These are phyloP conservation scores for Bombyx huttoni DNA, from an alignment of 2,888 invertebrate species.

Conservation along the genomic window DNA sequence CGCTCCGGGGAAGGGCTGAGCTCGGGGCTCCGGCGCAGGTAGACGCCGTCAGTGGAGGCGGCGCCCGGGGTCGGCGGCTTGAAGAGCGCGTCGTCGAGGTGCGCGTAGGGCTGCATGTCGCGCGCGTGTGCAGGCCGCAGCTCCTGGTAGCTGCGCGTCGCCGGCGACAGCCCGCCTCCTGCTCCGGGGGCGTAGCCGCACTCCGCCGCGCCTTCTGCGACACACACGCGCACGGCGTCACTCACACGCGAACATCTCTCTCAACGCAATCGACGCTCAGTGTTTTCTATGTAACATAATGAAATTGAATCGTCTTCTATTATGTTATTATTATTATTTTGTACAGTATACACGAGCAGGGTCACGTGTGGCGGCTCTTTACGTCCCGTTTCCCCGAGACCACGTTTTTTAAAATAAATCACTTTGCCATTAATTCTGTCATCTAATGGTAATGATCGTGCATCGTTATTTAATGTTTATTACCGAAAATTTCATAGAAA, in stretches of 20 bases:
- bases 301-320: too few relatives aligned
- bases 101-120: slow-evolving; percentile 61
- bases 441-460: too few relatives aligned
- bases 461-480: too few relatives aligned
- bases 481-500: too few relatives aligned
- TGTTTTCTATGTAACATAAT: too few relatives aligned
- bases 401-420: too few relatives aligned
- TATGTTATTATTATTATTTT: too few relatives aligned
- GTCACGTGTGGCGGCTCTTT: too few relatives aligned
- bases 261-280: neutral
- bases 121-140: slow-evolving; percentile 55
- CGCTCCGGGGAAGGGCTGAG: slow-evolving; percentile 43
- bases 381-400: too few relatives aligned
- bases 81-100: slow-evolving; percentile 46
- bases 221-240: slow-evolving; percentile 28
- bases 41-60: slow-evolving; percentile 18
- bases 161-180: slow-evolving; percentile 36
- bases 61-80: slow-evolving; percentile 22
- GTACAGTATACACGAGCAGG: too few relatives aligned
- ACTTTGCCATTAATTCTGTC: too few relatives aligned
- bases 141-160: slow-evolving; percentile 66
- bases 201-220: slow-evolving; percentile 50
- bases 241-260: slow-evolving; percentile 5
- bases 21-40: slow-evolving; percentile 41
- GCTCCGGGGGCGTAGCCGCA: slow-evolving; percentile 44